phyloP scores from a whole-genome alignment of 2,113 vertebrate genomes.

The Alces alces region DNA sequence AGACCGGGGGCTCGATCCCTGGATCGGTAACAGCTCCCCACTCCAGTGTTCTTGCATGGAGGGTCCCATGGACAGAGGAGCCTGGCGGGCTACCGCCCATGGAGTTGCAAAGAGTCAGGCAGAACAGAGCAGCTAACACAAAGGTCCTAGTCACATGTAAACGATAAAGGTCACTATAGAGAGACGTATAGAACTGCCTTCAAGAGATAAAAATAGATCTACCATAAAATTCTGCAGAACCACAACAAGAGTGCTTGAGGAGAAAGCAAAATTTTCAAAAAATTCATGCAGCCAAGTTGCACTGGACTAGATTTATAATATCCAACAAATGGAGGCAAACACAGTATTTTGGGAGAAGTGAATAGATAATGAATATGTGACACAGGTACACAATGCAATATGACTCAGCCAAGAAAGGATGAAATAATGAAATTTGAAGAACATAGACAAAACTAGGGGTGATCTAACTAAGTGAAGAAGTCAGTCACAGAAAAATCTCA shows the following conservation, averaged over 20 bases:
- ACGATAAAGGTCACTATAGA: background rate
- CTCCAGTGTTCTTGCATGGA: background rate
- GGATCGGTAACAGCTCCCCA: background rate
- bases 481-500: background rate
- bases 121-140: background rate
- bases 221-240: background rate
- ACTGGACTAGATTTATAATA: background rate
- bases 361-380: background rate
- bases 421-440: background rate
- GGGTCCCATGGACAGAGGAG: background rate
- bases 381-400: background rate
- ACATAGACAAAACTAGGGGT: background rate
- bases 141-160: fast-evolving
- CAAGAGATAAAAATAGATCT: background rate
- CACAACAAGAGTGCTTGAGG: background rate
- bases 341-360: background rate
- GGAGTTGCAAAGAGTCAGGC: background rate
- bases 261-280: background rate
- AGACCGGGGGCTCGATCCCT: background rate
- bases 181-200: background rate
- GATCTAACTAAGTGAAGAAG: background rate
- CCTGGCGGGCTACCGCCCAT: fast-evolving
- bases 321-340: background rate
- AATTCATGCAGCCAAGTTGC: background rate
- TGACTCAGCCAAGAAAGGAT: background rate